A percentile compares a stretch with the other conserved stretches of the same genome.
These are phyloP conservation scores for Acleris laterana DNA, from an alignment of 2,888 invertebrate genomes.

Conservation along the genomic window DNA sequence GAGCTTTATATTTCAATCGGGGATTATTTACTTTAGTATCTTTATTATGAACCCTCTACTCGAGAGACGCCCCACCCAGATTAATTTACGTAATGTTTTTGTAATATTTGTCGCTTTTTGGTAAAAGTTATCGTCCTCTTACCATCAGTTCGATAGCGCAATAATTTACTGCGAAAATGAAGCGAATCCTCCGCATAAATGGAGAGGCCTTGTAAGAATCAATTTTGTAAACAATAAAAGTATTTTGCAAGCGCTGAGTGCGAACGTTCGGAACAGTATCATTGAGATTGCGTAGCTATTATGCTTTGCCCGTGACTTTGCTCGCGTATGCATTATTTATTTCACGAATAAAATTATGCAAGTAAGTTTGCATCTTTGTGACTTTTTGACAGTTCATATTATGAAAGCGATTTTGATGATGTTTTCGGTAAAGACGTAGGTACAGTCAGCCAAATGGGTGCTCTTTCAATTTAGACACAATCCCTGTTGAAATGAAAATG, in stretches of 20 bases:
- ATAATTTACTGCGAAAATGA: slow-evolving; percentile 30
- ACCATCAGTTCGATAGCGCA: slow-evolving; percentile 19
- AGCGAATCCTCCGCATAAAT: slow-evolving; percentile 27
- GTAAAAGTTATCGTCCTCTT: slow-evolving; percentile 21
- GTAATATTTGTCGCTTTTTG: slow-evolving; percentile 10
- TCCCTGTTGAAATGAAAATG: no score
- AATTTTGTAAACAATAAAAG: slow-evolving; percentile 38
- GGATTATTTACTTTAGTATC: neutral
- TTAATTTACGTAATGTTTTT: slow-evolving; percentile 12
- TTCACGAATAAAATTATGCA: no score
- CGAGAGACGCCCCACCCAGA: neutral
- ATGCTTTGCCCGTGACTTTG: slow-evolving; percentile 1
- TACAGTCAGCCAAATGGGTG: no score
- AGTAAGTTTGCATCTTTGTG: no score
- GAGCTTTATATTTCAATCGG: neutral
- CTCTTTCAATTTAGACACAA: no score
- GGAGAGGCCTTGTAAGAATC: slow-evolving; percentile 34
- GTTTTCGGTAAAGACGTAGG: no score
- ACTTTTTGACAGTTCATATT: no score
- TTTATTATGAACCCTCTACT: neutral
- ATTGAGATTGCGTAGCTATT: slow-evolving; percentile 20
- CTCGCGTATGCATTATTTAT: neutral
- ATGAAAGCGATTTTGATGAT: no score
- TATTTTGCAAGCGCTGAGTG: slow-evolving; percentile 32
- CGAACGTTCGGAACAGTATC: slow-evolving; percentile 24